Evolutionary conservation across 2,113 vertebrate genomes (phyloP), one percentile per base, ranked within the genome.

Genomic region (Entosphenus tridentatus): DNA sequence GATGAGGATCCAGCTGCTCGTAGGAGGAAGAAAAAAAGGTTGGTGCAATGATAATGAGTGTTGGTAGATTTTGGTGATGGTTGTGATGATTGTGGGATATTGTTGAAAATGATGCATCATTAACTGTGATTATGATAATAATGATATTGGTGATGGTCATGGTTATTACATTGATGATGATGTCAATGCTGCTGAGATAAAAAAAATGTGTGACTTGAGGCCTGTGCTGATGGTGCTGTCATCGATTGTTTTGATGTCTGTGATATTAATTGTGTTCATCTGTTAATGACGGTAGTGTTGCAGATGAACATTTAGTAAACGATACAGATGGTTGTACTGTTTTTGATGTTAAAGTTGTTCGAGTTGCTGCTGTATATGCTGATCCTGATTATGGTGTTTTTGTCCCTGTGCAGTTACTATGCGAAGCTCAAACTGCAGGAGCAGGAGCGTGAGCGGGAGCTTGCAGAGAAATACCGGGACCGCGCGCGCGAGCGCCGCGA

Each of bases 1-100:
- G 92, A 97, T 74, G 92, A 97, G 78, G 92, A 97, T 74, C 91
- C 92, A 67, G 92, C 92, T 58, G 92, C 92, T n/a, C 82, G 89
- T 58, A 84, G 92, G 72, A 84, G 89, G 71, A 97, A 96, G 76
- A 97, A 97, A 73, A 97, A 97, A 78, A 97, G 92, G 92, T 92
- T 65, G n/a, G 62, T 65, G n/a, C 21, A 21, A 65, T 13, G 13
- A 17, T 17, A 62, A 14, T 62, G 58, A 14, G 58, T 62, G 58
- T 14, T 62, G 58, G 13, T 17, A 62, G 58, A 13, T 14, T 13
- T 17, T 62, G n/a, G 62, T 21, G 21, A 21, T 65, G 9, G n/a
- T 9, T 9, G n/a, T 65, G n/a, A 16, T 10, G 8, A 21, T 16
- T 16, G 21, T 65, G 62, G n/a, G 62, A 8, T 10, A 2, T 10